Evolutionary conservation across 2,888 invertebrate species (phyloP), one percentile per base, ranked within the genome.

Genomic region (Amaurobius ferox): DNA sequence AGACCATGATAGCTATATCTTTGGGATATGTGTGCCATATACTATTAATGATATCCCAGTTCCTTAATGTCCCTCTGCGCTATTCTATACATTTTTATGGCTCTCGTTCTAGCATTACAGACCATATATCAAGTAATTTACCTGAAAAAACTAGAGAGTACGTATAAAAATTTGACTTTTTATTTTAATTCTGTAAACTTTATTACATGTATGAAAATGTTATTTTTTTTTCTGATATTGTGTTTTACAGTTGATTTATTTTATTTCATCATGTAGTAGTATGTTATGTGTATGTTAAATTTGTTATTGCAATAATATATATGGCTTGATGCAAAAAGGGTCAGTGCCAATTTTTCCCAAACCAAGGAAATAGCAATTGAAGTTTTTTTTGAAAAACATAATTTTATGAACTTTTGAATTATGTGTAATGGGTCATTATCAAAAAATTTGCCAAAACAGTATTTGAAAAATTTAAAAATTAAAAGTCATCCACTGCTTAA

Each of bases 241-340:
- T 3, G 95, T 98, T 88, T 98, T 96, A 91, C 93, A 98, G 16
- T 92, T 98, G 32, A 98, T 98, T 92, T 98, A 97, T 92, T 97
- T 98, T 91, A 95, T 99, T 88, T 96, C 96, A 0, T 98, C 98
- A 92, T 91, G 92, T 88, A 74, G 87, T 39, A 61, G n/a, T n/a
- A n/a, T n/a, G n/a, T n/a, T n/a, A n/a, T n/a, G n/a, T n/a, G n/a
- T n/a, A n/a, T n/a, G n/a, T n/a, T n/a, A n/a, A n/a, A n/a, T n/a
- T n/a, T n/a, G n/a, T n/a, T n/a, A n/a, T n/a, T n/a, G n/a, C n/a
- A n/a, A n/a, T n/a, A n/a, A n/a, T n/a, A n/a, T n/a, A n/a, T n/a
- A n/a, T n/a, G n/a, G n/a, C n/a, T n/a, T n/a, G n/a, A n/a, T n/a
- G n/a, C n/a, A n/a, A n/a, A n/a, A n/a, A n/a, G n/a, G n/a, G n/a